phyloP scores from a whole-genome alignment of 2,888 invertebrate species.

The Cephus sareptanus region DNA sequence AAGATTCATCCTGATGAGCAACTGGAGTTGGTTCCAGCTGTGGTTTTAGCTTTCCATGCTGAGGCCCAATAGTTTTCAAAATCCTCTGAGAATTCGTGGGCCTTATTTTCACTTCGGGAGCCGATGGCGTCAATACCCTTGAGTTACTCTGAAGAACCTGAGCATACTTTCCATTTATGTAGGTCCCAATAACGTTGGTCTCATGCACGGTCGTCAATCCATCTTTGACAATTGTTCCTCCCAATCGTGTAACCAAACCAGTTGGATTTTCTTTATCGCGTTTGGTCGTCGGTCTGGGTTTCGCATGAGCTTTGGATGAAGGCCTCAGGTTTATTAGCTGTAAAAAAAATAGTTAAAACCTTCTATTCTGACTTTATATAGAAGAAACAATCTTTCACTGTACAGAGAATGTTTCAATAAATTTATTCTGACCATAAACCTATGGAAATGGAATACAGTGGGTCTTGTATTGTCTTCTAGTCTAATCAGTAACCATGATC shows the following conservation, averaged over 20 bases:
- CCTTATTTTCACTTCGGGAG: conserved; percentile 72
- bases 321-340: conserved; percentile 78
- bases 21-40: conserved; percentile 76
- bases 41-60: conserved; percentile 63
- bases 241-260: conserved; percentile 85
- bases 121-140: conserved; percentile 68
- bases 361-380: neutral
- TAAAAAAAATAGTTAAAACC: conserved; percentile 5
- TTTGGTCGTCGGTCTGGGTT: conserved; percentile 66
- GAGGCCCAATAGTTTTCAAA: conserved; percentile 81
- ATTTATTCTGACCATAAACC: neutral
- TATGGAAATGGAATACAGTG: neutral
- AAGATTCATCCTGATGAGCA: conserved; percentile 71
- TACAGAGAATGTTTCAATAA: neutral
- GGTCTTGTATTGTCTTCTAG: neutral
- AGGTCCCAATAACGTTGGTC: conserved; percentile 90
- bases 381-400: neutral
- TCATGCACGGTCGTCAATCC: conserved; percentile 87
- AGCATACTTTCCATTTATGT: conserved; percentile 88
- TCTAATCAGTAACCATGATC: neutral
- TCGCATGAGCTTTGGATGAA: conserved; percentile 70
- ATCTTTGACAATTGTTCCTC: conserved; percentile 85
- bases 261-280: conserved; percentile 78
- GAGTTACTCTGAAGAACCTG: conserved; percentile 87
- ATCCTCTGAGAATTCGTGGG: conserved; percentile 77